These are phyloP conservation scores for Tribolium madens DNA, from an alignment of 1,140 invertebrate species.

Conservation along the genomic window DNA sequence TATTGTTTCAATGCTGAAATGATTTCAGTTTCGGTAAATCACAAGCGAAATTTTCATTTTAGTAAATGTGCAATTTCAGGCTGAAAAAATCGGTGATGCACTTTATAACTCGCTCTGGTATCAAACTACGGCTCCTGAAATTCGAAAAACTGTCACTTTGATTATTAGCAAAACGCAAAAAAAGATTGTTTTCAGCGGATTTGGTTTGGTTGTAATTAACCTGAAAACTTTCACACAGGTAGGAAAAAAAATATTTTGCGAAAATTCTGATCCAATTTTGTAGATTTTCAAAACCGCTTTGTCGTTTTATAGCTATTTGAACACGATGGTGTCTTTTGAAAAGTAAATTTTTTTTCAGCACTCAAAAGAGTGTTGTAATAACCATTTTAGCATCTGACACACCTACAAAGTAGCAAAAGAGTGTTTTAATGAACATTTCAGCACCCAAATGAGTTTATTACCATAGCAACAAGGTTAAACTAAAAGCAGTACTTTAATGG, in stretches of 20 bases:
- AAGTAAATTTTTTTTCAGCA: background rate
- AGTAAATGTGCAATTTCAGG: background rate
- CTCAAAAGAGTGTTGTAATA: no score
- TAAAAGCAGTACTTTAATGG: no score
- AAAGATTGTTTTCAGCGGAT: background rate
- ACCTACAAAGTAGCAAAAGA: no score
- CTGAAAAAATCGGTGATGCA: background rate
- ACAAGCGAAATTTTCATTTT: no score
- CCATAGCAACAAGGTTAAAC: no score
- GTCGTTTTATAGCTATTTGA: slow-evolving; percentile 18
- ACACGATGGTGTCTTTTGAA: slow-evolving; percentile 17
- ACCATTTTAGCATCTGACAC: no score
- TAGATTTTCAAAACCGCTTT: slow-evolving; percentile 19
- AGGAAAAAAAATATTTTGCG: background rate
- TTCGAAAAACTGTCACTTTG: background rate
- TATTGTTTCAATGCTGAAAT: slow-evolving; percentile 14
- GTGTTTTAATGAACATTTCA: no score
- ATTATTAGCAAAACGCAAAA: background rate
- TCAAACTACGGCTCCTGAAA: background rate
- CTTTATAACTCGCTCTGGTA: background rate
- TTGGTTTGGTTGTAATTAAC: background rate
- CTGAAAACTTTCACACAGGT: background rate
- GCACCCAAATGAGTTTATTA: no score
- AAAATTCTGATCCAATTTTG: background rate
- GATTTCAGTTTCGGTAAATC: background rate